phyloP scores from a whole-genome alignment of 1,140 invertebrate genomes.

The Pseudomyrmex cubaensis region DNA sequence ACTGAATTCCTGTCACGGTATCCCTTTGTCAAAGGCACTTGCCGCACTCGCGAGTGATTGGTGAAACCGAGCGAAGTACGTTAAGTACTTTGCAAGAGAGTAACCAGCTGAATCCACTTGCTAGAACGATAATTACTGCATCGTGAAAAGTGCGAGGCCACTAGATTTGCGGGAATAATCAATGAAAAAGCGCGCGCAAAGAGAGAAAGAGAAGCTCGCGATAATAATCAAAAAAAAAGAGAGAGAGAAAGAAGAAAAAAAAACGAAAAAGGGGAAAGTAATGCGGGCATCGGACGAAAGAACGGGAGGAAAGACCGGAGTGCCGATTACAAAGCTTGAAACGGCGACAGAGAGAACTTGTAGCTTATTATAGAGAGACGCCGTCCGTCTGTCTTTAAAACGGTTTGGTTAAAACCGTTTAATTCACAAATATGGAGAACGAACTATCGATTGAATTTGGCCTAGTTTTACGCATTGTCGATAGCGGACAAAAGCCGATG shows the following conservation, averaged over 20 bases:
- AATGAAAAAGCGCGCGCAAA: conserved; percentile 48
- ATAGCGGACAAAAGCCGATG: conserved; percentile 22
- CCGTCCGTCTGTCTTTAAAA: conserved; percentile 3
- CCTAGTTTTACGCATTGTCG: conserved; percentile 8
- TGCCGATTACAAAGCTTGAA: conserved; percentile 31
- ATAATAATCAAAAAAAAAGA: background rate
- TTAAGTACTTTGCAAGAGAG: conserved; percentile 44
- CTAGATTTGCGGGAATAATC: conserved; percentile 51
- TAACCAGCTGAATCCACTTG: conserved; percentile 59
- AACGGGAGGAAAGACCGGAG: background rate
- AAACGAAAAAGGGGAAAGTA: background rate
- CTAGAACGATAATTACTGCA: conserved; percentile 55
- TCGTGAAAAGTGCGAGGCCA: conserved; percentile 29
- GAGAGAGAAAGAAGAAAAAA: background rate
- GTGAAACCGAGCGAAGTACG: conserved; percentile 33
- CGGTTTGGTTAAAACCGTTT: conserved; percentile 52
- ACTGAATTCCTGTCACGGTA: background rate
- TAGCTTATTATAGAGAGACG: conserved; percentile 45
- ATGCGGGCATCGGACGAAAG: conserved; percentile 1
- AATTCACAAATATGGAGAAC: conserved; percentile 44
- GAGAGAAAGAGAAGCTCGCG: background rate
- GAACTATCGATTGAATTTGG: conserved; percentile 52
- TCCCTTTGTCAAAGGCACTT: conserved; percentile 37
- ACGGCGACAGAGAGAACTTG: background rate
- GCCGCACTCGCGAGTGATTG: conserved; percentile 13